phyloP scores from a whole-genome alignment of 2,888 invertebrate genomes.

The Ischnus inquisitorius region DNA sequence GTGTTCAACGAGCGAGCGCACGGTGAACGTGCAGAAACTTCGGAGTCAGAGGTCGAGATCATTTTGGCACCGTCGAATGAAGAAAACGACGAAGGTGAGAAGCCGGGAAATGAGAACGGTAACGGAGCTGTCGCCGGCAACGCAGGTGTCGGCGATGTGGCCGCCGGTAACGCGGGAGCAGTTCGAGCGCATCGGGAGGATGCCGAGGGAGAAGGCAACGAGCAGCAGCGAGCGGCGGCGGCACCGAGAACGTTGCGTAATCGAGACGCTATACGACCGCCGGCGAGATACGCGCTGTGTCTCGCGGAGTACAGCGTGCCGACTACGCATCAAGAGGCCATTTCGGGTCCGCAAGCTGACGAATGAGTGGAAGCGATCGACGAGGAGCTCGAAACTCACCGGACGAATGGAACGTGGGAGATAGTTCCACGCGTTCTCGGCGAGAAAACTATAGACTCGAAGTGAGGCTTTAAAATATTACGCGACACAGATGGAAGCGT shows the following conservation, averaged over 20 bases:
- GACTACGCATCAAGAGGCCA: neutral
- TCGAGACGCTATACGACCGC: neutral
- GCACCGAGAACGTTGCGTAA: neutral
- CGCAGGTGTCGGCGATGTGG: neutral
- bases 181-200: too few species aligned
- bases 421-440: neutral
- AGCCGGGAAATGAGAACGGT: too few species aligned
- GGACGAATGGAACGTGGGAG: slow-evolving; percentile 19
- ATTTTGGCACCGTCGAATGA: too few species aligned
- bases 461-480: slow-evolving; percentile 20
- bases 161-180: too few species aligned
- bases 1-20: slow-evolving; percentile 15
- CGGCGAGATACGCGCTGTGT: neutral
- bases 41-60: too few species aligned
- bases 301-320: neutral
- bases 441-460: slow-evolving; percentile 13
- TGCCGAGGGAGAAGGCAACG: too few species aligned
- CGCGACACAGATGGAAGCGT: neutral
- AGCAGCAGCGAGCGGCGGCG: too few species aligned
- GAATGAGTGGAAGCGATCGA: neutral
- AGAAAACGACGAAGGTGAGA: neutral
- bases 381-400: slow-evolving; percentile 20
- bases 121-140: neutral
- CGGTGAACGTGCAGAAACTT: too few species aligned
- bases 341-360: neutral